phyloP scores from a whole-genome alignment of 1,140 invertebrate species.

The Hyles vespertilio region DNA sequence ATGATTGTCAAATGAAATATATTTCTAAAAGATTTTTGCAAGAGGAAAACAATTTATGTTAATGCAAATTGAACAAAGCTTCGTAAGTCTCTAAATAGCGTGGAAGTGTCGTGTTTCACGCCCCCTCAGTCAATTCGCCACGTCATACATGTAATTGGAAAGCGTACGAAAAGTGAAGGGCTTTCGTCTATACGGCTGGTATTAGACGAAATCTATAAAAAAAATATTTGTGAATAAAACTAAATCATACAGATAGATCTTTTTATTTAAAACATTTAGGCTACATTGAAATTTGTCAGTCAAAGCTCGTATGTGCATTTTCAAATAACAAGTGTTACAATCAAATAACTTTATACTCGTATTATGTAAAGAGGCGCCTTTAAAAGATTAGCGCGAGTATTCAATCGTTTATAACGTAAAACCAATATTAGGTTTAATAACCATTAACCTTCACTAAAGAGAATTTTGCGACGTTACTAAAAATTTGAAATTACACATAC shows the following conservation, averaged over 20 bases:
- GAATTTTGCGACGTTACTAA: too few relatives aligned
- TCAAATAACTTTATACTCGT: too few relatives aligned
- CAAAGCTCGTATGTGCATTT: not conserved
- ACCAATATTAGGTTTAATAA: too few relatives aligned
- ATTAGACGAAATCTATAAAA: not conserved
- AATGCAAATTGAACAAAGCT: too few relatives aligned
- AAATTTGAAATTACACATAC: too few relatives aligned
- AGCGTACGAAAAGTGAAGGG: not conserved
- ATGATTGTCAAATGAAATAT: too few relatives aligned
- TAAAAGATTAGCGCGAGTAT: too few relatives aligned
- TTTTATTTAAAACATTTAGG: conserved; percentile 6
- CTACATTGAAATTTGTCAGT: conserved; percentile 6
- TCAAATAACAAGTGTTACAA: not conserved
- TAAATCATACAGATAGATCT: conserved; percentile 1
- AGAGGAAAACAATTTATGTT: too few relatives aligned
- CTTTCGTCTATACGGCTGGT: not conserved
- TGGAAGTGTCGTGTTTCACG: not conserved
- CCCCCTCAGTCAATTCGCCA: not conserved
- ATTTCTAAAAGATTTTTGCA: too few relatives aligned
- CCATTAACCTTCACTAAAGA: too few relatives aligned
- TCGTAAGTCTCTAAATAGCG: not conserved
- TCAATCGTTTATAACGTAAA: too few relatives aligned
- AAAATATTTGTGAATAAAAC: not conserved
- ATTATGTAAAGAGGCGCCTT: too few relatives aligned
- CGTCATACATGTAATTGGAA: not conserved